Conservation (phyloP, 1,140 invertebrate species). For the Portunus trituberculatus region DNA sequence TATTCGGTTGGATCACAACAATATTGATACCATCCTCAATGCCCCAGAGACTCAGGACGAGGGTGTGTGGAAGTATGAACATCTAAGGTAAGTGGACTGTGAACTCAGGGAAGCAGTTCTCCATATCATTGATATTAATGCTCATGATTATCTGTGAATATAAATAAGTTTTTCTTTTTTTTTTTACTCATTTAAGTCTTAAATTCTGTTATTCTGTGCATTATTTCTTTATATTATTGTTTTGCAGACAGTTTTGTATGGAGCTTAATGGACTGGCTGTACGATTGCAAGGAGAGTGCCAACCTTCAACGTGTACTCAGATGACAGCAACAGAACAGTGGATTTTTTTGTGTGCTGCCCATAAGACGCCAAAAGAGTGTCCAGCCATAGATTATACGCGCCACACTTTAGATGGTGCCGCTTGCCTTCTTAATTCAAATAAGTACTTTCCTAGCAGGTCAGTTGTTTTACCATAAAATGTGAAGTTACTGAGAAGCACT, state of each 20-base stretch:
- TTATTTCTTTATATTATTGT: constrained; percentile 15
- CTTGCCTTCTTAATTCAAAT: constrained; percentile 98
- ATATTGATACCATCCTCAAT: constrained; percentile 96
- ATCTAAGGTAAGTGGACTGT: constrained; percentile 86
- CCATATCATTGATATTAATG: neutral
- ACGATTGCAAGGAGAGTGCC: constrained; percentile 95
- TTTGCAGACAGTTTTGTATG: constrained; percentile 97
- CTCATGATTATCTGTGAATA: neutral
- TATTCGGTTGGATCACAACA: constrained; percentile 94
- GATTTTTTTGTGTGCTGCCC: constrained; percentile 99
- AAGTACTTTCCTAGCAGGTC: constrained; percentile 99
- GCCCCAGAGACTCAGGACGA: constrained; percentile 99
- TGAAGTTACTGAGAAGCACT: neutral
- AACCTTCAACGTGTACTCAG: constrained; percentile 97
- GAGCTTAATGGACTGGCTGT: constrained; percentile 98
- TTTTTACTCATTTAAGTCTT: neutral
- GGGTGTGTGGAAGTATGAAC: constrained; percentile 99
- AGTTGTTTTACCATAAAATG: constrained; percentile 35
- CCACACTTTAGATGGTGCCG: constrained; percentile 99
- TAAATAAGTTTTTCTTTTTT: neutral
- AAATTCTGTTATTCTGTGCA: neutral
- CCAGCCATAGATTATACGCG: constrained; percentile 99
- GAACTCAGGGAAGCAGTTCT: constrained; percentile 28
- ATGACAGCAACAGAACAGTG: constrained; percentile 99
- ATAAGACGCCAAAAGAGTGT: constrained; percentile 99